Evolutionary conservation across 37 sponge, comb jelly and placozoan species (phyloP), one percentile per base, ranked within the genome.

Genomic region (Tethya wilhelma): DNA sequence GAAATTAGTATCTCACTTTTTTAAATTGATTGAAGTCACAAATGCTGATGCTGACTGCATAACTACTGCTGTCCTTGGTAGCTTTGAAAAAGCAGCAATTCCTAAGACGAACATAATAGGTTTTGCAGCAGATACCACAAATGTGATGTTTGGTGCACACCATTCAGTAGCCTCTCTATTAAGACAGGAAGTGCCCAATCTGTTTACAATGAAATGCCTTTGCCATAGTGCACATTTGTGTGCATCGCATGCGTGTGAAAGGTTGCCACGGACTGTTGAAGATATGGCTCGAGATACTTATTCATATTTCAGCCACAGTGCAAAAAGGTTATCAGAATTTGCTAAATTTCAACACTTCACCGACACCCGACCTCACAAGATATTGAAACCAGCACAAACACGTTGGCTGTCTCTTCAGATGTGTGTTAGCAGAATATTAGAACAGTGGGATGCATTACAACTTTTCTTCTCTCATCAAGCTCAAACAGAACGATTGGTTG

Each of bases 361-460:
- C n/a, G n/a, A n/a, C n/a, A n/a, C n/a, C n/a, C n/a, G 65, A 44
- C 67, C 75, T 63, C 83, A 82, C 42, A 41, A 59, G 38, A 45
- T 82, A 31, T 33, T 72, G 2, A 82, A 59, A 38, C 73, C 71
- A 44, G 72, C 64, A 12, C 65, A 73, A 25, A 82, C 74, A 12
- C 63, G 83, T 14, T 82, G 83, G 74, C 38, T 73, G 32, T 73
- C 75, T 23, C 46, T 73, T 6, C 74, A 73, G 22, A 59, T 72
- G 62, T 76, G 85, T 37, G 77, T 84, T 39, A 23, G 7, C 1
- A n/a, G 77, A 25, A 63, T 84, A 5, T 30, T 84, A 42, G 85
- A 84, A 49, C 77, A 84, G 45, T 84, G 85, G 85, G 70, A 75
- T 84, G 77, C 77, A n/a, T 55, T 75, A 20, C 29, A 34, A 29